Conservation (phyloP, 2,888 invertebrate genomes). For the Ischnura elegans region DNA sequence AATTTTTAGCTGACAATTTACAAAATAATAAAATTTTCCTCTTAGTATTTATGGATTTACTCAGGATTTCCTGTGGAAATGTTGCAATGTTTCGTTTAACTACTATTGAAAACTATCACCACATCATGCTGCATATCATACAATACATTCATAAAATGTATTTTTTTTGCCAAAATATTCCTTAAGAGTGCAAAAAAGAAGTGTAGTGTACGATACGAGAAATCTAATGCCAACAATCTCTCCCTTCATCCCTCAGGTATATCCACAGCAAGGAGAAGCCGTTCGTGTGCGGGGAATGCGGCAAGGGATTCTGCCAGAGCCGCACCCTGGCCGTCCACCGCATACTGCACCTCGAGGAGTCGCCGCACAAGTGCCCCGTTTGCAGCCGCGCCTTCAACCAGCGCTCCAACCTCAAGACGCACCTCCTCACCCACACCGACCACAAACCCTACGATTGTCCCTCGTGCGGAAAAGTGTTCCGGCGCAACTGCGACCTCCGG, state of each 20-base stretch:
- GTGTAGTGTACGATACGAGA: too few species aligned
- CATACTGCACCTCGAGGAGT: constrained; percentile 95
- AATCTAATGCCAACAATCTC: constrained; percentile 37
- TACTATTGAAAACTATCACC: too few species aligned
- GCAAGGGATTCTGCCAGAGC: constrained; percentile 98
- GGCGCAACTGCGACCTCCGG: constrained; percentile 93
- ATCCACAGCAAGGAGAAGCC: constrained; percentile 99
- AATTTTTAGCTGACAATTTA: too few species aligned
- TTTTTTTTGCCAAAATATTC: too few species aligned
- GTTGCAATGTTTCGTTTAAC: too few species aligned
- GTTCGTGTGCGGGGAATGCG: constrained; percentile 97
- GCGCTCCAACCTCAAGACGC: constrained; percentile 93
- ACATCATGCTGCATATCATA: too few species aligned
- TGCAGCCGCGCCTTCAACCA: constrained; percentile 94
- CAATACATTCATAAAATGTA: too few species aligned
- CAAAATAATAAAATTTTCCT: too few species aligned
- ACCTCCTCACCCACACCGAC: constrained; percentile 92
- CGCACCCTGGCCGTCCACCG: constrained; percentile 97
- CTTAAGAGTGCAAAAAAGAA: too few species aligned
- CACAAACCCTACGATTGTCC: constrained; percentile 95
- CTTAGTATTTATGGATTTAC: too few species aligned
- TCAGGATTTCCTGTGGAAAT: too few species aligned
- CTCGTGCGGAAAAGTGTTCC: constrained; percentile 93
- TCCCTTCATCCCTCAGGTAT: constrained; percentile 87
- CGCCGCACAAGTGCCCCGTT: constrained; percentile 94